Base-by-base conservation (phyloP, 1,140 invertebrate species). In the Elysia chlorotica region DNA sequence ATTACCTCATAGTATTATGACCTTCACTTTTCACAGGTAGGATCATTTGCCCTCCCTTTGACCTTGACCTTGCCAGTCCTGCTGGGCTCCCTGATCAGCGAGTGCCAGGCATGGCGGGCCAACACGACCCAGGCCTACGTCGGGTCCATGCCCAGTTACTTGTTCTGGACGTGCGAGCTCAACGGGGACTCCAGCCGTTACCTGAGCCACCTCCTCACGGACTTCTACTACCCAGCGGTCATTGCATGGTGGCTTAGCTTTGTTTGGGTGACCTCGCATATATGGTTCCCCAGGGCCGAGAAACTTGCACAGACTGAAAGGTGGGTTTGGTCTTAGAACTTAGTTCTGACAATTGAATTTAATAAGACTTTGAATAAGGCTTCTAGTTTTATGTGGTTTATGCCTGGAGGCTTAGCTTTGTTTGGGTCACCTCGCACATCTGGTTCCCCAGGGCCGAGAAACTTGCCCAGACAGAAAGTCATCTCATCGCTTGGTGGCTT, bases 31-130 rank as follows among this genome's bases (percentile, higher is more conserved):
- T 10, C 4, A 28, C 56, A 71, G 68, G 74, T 81, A 0, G 78
- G 81, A 6, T 81, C 82, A 21, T 87, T 85, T 74, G 78, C 85
- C 17, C 63, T 85, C 1, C 85, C 86, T 14, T 69, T 87, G 30
- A 77, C 81, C 73, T 74, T 86, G 35, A 76, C 81, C 4, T 78
- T 83, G 14, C 83, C 85, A 17, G 73, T 86, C 25, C 79, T 82
- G 37, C 74, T 80, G 2, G 84, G 81, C 19, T 65, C 84, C 23
- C 76, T 83, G n/a, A 82, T 84, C 36, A 77, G 74, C 4, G 76
- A 76, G 31, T 84, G 82, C 66, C 79, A 84, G 67, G 57, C 75
- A 1, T 82, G 80, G 79, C 75, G 75, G 19, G 62, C 37, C 21
- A 76, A 77, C 28, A 63, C 19, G 3, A 62, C 54, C 14, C 28